Conservation (phyloP, 2,113 vertebrate genomes). For the Zosterops borbonicus region DNA sequence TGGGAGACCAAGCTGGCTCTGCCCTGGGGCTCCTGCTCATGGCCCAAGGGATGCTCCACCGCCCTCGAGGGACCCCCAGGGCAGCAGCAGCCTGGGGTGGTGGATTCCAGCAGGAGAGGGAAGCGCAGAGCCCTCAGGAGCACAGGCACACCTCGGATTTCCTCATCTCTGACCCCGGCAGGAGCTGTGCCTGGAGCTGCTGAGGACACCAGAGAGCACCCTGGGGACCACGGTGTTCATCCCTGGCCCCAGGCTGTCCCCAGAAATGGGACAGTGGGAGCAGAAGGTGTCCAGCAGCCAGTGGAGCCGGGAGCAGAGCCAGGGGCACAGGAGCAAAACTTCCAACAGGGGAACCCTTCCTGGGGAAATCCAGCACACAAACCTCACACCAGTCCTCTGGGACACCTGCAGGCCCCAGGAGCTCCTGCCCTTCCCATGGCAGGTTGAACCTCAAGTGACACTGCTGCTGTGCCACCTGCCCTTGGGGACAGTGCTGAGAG, state of each 20-base stretch:
- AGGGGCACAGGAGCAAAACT: background rate
- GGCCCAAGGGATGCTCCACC: background rate
- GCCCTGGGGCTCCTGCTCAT: background rate
- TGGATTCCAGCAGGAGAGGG: background rate
- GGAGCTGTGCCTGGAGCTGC: background rate
- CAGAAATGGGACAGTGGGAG: background rate
- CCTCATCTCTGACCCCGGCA: background rate
- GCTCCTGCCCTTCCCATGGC: background rate
- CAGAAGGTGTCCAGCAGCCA: background rate
- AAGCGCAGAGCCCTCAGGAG: background rate
- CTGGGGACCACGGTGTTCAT: background rate
- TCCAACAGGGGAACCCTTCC: background rate
- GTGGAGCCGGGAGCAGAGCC: background rate
- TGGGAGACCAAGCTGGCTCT: background rate
- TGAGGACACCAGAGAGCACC: background rate
- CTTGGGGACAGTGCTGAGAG: background rate
- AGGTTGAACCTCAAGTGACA: background rate
- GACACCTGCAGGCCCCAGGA: background rate
- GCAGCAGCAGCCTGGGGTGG: background rate
- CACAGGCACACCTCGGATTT: accelerated
- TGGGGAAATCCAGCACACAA: background rate
- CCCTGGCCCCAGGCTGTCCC: background rate
- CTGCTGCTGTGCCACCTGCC: background rate
- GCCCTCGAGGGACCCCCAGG: background rate
- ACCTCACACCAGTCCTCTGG: accelerated